Conservation (phyloP, 2,888 invertebrate genomes). For the Papilio protenor region DNA sequence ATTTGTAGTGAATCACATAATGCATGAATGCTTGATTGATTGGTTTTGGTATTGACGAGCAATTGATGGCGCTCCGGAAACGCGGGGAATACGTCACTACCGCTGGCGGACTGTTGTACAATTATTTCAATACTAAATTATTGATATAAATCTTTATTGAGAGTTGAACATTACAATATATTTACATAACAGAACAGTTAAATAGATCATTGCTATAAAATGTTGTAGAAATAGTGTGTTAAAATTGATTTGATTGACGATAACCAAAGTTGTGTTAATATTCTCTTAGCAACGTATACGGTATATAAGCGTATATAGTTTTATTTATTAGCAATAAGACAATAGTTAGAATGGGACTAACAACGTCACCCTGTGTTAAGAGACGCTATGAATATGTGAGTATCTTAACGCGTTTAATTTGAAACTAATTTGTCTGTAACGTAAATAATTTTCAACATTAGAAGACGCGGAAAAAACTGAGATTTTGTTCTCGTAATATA, state of each 20-base stretch:
- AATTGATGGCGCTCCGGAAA: not conserved
- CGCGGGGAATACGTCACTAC: not conserved
- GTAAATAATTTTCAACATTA: not conserved
- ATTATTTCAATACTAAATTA: conserved; percentile 1
- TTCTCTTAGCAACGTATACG: not conserved
- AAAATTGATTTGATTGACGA: not conserved
- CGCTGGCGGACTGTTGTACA: not conserved
- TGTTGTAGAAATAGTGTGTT: not conserved
- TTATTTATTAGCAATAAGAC: not conserved
- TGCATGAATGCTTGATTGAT: conserved; percentile 34
- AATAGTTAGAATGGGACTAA: not conserved
- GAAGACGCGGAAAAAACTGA: no score
- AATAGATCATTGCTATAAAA: not conserved
- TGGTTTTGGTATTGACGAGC: conserved; percentile 18
- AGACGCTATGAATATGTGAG: not conserved
- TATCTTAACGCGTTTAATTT: conserved; percentile 7
- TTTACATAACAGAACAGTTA: not conserved
- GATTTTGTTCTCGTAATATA: no score
- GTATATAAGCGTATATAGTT: not conserved
- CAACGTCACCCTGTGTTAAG: not conserved
- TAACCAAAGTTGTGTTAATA: not conserved
- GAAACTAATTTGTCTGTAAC: not conserved
- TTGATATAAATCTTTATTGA: not conserved
- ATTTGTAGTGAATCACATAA: conserved; percentile 28
- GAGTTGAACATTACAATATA: not conserved